Percentiles rank a stretch among this genome's conserved stretches.
These are phyloP conservation scores for Limanda limanda DNA, from an alignment of 2,113 vertebrate species.

Conservation along the genomic window DNA sequence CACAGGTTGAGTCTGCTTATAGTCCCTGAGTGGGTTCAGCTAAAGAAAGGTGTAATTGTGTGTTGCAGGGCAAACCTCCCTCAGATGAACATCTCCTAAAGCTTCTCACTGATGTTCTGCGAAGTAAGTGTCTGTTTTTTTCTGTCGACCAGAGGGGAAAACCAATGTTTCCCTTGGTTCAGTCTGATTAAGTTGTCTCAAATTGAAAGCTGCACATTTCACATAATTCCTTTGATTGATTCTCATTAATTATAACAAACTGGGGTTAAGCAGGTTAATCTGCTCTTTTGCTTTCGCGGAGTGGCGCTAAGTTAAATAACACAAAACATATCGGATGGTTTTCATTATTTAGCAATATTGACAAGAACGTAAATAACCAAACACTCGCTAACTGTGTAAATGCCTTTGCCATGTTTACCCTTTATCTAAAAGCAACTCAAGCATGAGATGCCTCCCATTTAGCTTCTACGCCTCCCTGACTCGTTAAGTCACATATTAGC, in stretches of 20 bases:
- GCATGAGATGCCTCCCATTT: background rate
- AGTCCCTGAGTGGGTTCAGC: background rate
- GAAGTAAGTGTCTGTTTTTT: conserved; percentile 72
- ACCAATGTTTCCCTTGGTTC: too few species aligned
- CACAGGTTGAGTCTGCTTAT: conserved; percentile 11
- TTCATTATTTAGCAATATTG: background rate
- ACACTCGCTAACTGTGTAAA: background rate
- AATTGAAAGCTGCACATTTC: background rate
- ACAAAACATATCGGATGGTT: background rate
- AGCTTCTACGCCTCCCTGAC: background rate
- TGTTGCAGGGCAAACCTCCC: conserved; percentile 82
- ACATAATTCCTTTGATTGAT: background rate
- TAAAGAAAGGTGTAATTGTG: conserved; percentile 49
- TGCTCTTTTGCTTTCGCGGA: too few species aligned
- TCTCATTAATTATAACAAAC: background rate
- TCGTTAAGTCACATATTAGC: background rate
- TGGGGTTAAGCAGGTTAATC: too few species aligned
- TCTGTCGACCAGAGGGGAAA: background rate
- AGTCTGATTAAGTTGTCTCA: background rate
- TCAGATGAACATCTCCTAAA: conserved; percentile 82
- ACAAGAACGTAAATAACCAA: background rate
- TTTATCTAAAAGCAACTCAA: background rate
- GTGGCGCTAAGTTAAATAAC: background rate
- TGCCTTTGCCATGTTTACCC: background rate
- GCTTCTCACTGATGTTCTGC: conserved; percentile 77